Percentiles rank a stretch among this genome's conserved stretches.
Evolutionary conservation across 1,140 invertebrate species (phyloP).

Genomic region (Cydia strobilella): DNA sequence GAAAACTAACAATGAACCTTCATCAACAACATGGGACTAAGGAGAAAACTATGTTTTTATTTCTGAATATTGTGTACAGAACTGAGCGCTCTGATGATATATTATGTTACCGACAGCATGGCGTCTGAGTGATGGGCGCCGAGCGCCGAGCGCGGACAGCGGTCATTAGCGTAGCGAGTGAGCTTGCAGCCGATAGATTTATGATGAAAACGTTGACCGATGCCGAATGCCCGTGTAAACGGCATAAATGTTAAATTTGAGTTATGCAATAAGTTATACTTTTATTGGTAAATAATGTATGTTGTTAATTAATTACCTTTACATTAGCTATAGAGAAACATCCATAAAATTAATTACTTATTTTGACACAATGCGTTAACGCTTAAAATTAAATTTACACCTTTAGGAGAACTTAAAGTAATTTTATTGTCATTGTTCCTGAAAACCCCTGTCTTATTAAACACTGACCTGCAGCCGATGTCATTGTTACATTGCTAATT

Average conservation of each 20-base stretch:
- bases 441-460: too few relatives aligned
- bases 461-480: neutral
- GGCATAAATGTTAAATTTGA: neutral
- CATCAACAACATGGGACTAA: too few relatives aligned
- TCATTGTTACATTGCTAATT: neutral
- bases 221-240: neutral
- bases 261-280: neutral
- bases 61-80: too few relatives aligned
- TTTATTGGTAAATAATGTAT: neutral
- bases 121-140: neutral
- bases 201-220: neutral
- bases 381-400: too few relatives aligned
- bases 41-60: too few relatives aligned
- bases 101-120: constrained; percentile 3
- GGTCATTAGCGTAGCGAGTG: constrained; percentile 4
- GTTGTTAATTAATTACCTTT: neutral
- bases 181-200: constrained; percentile 2
- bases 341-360: neutral
- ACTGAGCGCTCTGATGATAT: neutral
- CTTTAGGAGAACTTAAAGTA: too few relatives aligned
- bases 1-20: too few relatives aligned
- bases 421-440: too few relatives aligned
- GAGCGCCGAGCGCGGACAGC: constrained; percentile 1
- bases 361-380: too few relatives aligned
- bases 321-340: too few relatives aligned